Base-by-base conservation (phyloP, 92 coral and sea anemone genomes). In the Phymanthus crucifer region DNA sequence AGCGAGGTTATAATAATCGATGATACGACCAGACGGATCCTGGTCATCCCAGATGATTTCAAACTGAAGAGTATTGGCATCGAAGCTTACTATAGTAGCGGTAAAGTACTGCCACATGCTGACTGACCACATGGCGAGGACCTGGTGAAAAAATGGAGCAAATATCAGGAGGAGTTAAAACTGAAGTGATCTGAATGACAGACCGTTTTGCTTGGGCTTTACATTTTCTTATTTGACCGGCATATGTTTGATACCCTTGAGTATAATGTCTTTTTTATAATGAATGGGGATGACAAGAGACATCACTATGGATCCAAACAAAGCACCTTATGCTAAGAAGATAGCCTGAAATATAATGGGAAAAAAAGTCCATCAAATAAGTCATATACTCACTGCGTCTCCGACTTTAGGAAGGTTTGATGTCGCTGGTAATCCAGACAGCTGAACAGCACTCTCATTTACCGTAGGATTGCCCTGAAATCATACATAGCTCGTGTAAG, bases 31-130 rank as follows among this genome's bases (percentile, higher is more conserved):
- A 13, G 94, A 84, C 8, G 94, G 93, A 38, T 94, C 98, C 40
- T 89, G 97, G 57, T 94, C 98, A 58, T 94, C 98, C 98, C 98
- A 94, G 74, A 84, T 47, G 58, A 94, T 90, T 32, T 90, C 91
- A 81, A 93, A 94, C 87, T 80, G 72, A 7, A 89, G 82, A 8
- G 80, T 66, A 6, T 72, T 52, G 61, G 88, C 37, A 73, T 94
- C 83, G 46, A 94, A 94, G 17, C 81, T 84, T 17, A 84, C 97
- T 38, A 94, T 92, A 3, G 93, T 90, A 13, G 98, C 97, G 23
- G 98, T 94, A 71, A 92, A 94, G 78, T 94, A 94, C 80, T 93
- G 94, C 98, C 98, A 94, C 80, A 88, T 89, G 56, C 84, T 90
- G 4, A 72, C 78, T 23, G 74, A 66, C 97, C 97, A 92, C 97